A percentile compares a stretch with the other conserved stretches of the same genome.
Evolutionary conservation across 2,888 invertebrate species (phyloP).

Genomic region (Euplexia lucipara): DNA sequence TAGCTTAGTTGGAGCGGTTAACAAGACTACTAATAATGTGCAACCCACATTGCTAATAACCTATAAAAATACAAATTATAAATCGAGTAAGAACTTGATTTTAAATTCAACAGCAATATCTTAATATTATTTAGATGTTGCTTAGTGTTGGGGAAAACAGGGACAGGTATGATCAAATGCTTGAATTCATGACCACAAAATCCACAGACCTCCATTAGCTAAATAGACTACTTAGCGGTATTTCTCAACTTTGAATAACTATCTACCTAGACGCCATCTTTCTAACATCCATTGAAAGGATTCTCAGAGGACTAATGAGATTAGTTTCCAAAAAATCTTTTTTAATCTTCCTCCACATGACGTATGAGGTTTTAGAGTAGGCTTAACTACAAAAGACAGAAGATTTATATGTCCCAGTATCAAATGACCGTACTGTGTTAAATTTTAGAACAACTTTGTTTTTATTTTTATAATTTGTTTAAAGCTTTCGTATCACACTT

Average conservation of each 20-base stretch:
- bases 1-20: too few relatives aligned
- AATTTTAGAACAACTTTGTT: background rate
- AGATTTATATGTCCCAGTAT: background rate
- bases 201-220: background rate
- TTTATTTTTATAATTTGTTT: too few relatives aligned
- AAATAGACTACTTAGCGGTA: background rate
- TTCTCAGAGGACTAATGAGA: slow-evolving; percentile 17
- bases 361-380: background rate
- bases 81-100: too few relatives aligned
- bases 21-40: too few relatives aligned
- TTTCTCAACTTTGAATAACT: slow-evolving; percentile 8
- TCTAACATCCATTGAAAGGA: slow-evolving; percentile 4
- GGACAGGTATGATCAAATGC: background rate
- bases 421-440: background rate
- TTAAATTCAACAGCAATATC: too few relatives aligned
- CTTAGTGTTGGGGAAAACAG: too few relatives aligned
- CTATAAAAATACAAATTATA: too few relatives aligned
- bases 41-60: too few relatives aligned
- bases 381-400: background rate
- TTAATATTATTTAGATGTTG: too few relatives aligned
- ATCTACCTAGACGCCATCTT: slow-evolving; percentile 1
- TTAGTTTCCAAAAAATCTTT: slow-evolving; percentile 9
- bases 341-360: background rate
- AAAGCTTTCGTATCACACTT: too few relatives aligned
- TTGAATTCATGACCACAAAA: background rate